Conservation (phyloP, 2,113 vertebrate species). For the Phyllostomus discolor region DNA sequence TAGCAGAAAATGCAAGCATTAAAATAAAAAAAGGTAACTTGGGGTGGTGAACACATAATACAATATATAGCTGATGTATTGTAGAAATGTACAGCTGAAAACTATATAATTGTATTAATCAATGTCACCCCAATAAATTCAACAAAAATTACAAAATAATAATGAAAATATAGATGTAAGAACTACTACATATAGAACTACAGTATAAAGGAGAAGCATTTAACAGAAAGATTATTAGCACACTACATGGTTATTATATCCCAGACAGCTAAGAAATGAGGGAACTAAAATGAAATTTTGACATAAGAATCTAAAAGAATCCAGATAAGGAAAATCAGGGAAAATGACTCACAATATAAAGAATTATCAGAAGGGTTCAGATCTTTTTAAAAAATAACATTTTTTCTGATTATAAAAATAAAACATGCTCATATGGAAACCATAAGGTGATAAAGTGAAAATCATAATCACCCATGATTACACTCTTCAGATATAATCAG, state of each 20-base stretch:
- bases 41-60: neutral
- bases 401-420: conserved; percentile 31
- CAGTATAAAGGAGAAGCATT: neutral
- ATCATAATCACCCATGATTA: conserved; percentile 63
- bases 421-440: conserved; percentile 48
- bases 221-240: neutral
- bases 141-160: neutral
- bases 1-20: neutral
- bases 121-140: neutral
- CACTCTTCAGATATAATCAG: conserved; percentile 41
- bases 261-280: neutral
- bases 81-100: neutral
- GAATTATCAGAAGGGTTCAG: neutral
- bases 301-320: conserved; percentile 25
- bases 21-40: neutral
- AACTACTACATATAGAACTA: neutral
- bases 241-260: neutral
- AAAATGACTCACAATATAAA: neutral
- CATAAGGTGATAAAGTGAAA: conserved; percentile 58
- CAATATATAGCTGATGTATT: neutral
- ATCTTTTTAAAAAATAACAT: neutral
- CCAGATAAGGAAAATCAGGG: neutral
- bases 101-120: neutral
- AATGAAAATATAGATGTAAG: neutral
- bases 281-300: conserved; percentile 23